Conservation (phyloP, 1,140 invertebrate species). For the Pteromalus puparum region DNA sequence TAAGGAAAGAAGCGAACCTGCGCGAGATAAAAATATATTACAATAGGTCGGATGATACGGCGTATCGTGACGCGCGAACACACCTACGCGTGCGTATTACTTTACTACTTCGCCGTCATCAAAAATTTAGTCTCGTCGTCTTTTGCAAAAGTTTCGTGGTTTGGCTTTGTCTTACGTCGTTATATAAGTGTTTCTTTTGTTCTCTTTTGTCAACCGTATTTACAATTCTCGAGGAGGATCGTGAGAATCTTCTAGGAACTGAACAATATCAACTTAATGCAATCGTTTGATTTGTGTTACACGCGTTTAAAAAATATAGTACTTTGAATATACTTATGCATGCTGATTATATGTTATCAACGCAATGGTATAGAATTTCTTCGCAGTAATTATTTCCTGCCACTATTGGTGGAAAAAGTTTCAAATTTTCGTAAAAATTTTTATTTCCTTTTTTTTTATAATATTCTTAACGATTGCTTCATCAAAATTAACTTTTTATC, state of each 20-base stretch:
- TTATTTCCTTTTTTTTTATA: not conserved
- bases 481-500: not conserved
- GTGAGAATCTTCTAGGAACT: not conserved
- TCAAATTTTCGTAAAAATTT: not conserved
- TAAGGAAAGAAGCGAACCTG: not conserved
- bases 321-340: not conserved
- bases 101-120: too few species aligned
- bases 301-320: not conserved
- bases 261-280: not conserved
- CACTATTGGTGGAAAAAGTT: not conserved
- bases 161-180: not conserved
- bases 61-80: too few species aligned
- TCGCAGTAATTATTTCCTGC: not conserved
- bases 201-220: not conserved
- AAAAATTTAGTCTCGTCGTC: not conserved
- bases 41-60: not conserved
- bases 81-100: too few species aligned
- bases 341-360: not conserved
- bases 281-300: not conserved
- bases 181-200: not conserved
- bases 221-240: not conserved
- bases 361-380: not conserved
- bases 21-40: not conserved
- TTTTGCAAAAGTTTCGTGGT: too few species aligned
- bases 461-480: not conserved